Conservation (phyloP, 2,113 vertebrate genomes). For the Emberiza fucata region DNA sequence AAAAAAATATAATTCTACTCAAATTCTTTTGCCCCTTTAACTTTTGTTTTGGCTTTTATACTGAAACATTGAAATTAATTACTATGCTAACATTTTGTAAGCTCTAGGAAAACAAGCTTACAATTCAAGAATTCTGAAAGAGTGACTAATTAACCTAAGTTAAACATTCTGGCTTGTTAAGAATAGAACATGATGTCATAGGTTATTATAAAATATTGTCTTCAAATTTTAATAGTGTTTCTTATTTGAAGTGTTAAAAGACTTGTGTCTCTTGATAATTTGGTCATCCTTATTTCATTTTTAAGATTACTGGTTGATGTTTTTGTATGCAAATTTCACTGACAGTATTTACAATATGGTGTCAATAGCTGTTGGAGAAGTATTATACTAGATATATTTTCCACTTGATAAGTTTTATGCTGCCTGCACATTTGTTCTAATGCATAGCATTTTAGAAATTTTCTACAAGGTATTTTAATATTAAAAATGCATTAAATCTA, state of each 20-base stretch:
- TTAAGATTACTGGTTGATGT: neutral
- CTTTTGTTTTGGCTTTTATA: neutral
- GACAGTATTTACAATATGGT: neutral
- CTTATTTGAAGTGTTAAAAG: neutral
- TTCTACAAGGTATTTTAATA: neutral
- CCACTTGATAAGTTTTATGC: neutral
- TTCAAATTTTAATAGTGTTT: neutral
- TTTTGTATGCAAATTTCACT: neutral
- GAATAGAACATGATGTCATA: neutral
- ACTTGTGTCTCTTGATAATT: neutral
- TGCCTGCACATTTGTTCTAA: neutral
- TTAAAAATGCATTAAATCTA: neutral
- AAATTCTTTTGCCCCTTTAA: neutral
- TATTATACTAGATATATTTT: neutral
- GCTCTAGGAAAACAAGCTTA: neutral
- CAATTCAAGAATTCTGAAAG: neutral
- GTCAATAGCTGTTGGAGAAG: neutral
- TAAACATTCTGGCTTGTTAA: constrained; percentile 8
- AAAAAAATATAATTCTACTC: neutral
- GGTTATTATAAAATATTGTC: neutral
- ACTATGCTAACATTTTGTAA: neutral
- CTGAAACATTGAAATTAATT: neutral
- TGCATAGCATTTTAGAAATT: neutral
- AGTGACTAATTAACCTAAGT: neutral
- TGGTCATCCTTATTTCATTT: neutral